These are phyloP conservation scores for Pammene aurita DNA, from an alignment of 2,888 invertebrate species.

Conservation along the genomic window DNA sequence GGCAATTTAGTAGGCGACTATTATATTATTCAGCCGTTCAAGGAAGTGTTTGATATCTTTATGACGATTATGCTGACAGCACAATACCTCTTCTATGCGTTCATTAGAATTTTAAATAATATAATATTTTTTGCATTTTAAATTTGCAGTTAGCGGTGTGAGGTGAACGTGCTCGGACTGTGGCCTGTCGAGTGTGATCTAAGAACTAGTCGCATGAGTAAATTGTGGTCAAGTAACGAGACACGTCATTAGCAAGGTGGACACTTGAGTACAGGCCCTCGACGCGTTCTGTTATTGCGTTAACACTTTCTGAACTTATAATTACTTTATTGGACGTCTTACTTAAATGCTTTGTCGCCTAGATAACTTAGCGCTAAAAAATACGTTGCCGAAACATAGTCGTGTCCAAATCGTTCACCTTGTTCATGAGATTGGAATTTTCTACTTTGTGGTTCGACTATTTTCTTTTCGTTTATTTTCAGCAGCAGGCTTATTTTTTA, in stretches of 20 bases:
- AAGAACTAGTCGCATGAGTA: constrained; percentile 46
- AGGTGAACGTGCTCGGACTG: constrained; percentile 19
- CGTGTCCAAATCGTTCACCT: too few relatives aligned
- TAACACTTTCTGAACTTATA: not conserved
- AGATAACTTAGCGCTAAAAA: too few relatives aligned
- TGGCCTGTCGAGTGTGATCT: constrained; percentile 40
- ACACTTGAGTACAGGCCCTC: constrained; percentile 27
- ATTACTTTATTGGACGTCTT: too few relatives aligned
- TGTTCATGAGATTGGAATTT: too few relatives aligned
- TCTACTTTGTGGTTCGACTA: too few relatives aligned
- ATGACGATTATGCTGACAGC: constrained; percentile 57
- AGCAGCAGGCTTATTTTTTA: too few relatives aligned
- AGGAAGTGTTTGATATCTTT: constrained; percentile 47
- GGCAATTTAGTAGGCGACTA: constrained; percentile 51
- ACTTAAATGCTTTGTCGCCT: too few relatives aligned
- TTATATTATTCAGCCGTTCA: constrained; percentile 19
- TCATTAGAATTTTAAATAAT: constrained; percentile 36
- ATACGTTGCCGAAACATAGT: too few relatives aligned
- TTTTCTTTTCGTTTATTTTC: too few relatives aligned
- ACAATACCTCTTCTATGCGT: constrained; percentile 33
- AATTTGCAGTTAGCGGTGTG: constrained; percentile 2
- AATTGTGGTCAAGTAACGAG: constrained; percentile 48
- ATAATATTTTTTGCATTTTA: constrained; percentile 42
- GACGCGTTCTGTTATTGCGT: constrained; percentile 4
- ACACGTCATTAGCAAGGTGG: constrained; percentile 52